Evolutionary conservation across 1,140 invertebrate species (phyloP), one percentile per base, ranked within the genome.

Genomic region (Heliconius melpomene): DNA sequence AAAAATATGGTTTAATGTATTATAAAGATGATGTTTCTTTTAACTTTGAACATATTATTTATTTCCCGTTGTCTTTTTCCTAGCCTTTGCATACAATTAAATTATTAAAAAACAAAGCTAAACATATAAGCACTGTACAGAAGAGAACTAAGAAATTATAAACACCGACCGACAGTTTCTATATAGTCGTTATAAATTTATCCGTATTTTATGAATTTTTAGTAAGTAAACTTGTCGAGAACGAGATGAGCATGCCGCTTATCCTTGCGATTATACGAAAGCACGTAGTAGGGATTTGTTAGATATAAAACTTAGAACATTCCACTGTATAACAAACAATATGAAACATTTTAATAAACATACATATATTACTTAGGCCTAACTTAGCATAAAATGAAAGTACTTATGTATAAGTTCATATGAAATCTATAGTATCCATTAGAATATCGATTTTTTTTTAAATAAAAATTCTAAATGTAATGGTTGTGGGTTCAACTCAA

Each of bases 231-330:
- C 76, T 77, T 77, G 76, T 77, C 72, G 82, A 78, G 81, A 86
- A 88, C 86, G 87, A 88, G 86, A 88, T 86, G 87, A 90, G 88
- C 89, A 92, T 90, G 89, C 85, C 84, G 85, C 86, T 86, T 89
- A 93, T 91, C 90, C 91, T 75, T 77, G 84, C 83, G 90, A 92
- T 93, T 93, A 92, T 91, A 90, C 87, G 77, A 82, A 86, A 83
- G 90, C 91, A 93, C 91, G 91, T 93, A 91, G 86, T 82, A 75
- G 79, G 90, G 91, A 93, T 92, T 90, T 91, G 75, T 83, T 83
- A 75, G 85, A 88, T 88, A 89, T 85, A 81, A 89, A 89, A 90
- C 84, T 82, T 80, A 73, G 75, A 80, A 73, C 72, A 73, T 78
- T 72, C 54, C 72, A 74, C 32, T 73, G 66, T 54, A 26, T 66